Base-by-base conservation (phyloP, 2,888 invertebrate species). In the Crepidodera aurea region DNA sequence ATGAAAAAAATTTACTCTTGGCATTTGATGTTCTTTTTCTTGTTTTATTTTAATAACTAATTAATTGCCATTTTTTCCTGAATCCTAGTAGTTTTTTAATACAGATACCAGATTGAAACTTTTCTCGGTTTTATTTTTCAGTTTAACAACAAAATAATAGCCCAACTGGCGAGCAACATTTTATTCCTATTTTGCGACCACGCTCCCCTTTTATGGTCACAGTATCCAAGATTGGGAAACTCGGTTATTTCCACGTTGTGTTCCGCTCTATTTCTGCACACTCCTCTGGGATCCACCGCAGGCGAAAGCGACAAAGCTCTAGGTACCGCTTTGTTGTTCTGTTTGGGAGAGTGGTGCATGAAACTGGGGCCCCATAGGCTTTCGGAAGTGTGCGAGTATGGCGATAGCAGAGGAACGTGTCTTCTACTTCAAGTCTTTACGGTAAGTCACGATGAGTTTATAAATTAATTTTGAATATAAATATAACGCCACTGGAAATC, bases 271-370 rank as follows among this genome's bases (percentile, higher is more conserved):
- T 78, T 77, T 82, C 82, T 81, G 79, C 86, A 68, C 82, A 84
- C 81, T 73, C 86, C 76, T 78, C 81, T 51, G 79, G 70, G 67
- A 69, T 83, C 84, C 1, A 78, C 80, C 0, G 83, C 81, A 10
- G 85, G 86, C 18, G 83, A 85, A 19, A 86, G 86, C 39, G 90
- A 90, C 71, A 89, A 89, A 73, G 87, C 92, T 60, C 81, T 94
- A 57, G 86, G 92, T 10, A 89, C 92, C 25, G 91, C 94, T 0
- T 84, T 96, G 70, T 86, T 97, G 73, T 87, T 96, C 58, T 94
- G 95, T 77, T 84, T 98, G 64, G 94, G 95, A 0, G 96, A 97
- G 82, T 96, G 96, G 90, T 95, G 95, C 57, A 94, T 97, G 87
- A 86, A 90, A 48, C 87, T 96, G 71, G 91, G 91, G 0, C 87